Conservation (phyloP, 64 coral and sea anemone species). For the Dendronephthya gigantea region DNA sequence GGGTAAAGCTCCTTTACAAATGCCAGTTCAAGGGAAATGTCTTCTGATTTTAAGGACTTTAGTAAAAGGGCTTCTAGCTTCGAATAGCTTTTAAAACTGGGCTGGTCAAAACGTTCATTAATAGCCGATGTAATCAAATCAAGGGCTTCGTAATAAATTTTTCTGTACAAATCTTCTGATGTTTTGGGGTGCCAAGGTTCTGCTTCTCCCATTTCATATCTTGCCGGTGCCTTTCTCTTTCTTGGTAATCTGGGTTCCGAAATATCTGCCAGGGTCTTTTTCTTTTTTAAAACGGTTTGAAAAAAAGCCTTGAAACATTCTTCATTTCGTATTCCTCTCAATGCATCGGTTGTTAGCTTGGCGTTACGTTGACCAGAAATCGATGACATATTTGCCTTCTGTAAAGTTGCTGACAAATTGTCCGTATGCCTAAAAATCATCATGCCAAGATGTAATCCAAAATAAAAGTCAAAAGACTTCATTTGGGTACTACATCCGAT, state of each 20-base stretch:
- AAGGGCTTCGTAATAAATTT: constrained; percentile 15
- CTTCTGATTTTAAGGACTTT: constrained; percentile 21
- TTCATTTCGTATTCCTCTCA: constrained; percentile 27
- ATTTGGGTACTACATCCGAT: too few relatives aligned
- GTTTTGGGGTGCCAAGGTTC: constrained; percentile 16
- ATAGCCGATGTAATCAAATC: constrained; percentile 7
- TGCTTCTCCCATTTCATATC: constrained; percentile 19
- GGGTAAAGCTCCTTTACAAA: constrained; percentile 21
- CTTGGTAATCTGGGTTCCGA: constrained; percentile 15
- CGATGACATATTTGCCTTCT: constrained; percentile 20
- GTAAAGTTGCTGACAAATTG: too few relatives aligned
- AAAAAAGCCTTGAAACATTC: constrained; percentile 33
- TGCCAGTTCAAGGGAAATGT: too few relatives aligned
- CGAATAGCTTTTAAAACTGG: constrained; percentile 15
- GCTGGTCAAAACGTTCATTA: constrained; percentile 29
- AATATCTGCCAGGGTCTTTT: background rate
- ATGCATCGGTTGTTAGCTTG: constrained; percentile 18
- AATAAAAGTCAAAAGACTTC: too few relatives aligned
- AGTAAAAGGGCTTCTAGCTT: constrained; percentile 20
- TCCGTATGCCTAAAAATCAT: too few relatives aligned
- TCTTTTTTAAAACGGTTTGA: constrained; percentile 19
- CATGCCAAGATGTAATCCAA: too few relatives aligned
- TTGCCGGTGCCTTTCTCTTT: constrained; percentile 21
- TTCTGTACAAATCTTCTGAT: constrained; percentile 20
- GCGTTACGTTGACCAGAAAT: background rate